A percentile compares a stretch with the other conserved stretches of the same genome.
Evolutionary conservation across 2,113 vertebrate species (phyloP).

Genomic region (Illadopsis cleaveri): DNA sequence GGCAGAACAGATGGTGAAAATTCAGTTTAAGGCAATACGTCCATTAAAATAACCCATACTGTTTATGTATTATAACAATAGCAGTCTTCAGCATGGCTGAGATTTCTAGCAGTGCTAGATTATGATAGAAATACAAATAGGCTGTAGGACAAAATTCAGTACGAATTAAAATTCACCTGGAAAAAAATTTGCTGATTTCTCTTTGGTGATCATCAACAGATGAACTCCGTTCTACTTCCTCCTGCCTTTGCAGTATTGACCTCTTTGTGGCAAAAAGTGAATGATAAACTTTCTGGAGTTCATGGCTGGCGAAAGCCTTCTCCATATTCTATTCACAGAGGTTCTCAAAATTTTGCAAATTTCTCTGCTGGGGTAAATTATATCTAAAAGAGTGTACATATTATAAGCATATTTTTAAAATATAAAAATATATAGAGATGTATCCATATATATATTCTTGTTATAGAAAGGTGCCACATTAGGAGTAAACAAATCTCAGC

Average conservation of each 20-base stretch:
- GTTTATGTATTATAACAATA: slow-evolving; percentile 68
- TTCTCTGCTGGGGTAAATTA: background rate
- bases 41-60: slow-evolving; percentile 77
- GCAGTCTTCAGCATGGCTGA: slow-evolving; percentile 50
- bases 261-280: background rate
- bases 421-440: background rate
- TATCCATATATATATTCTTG: background rate
- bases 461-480: background rate
- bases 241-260: background rate
- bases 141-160: background rate
- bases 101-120: slow-evolving; percentile 7
- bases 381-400: background rate
- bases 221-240: background rate
- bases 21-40: slow-evolving; percentile 79
- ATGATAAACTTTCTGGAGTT: background rate
- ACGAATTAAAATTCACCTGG: background rate
- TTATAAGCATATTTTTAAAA: background rate
- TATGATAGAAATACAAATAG: slow-evolving; percentile 49
- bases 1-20: slow-evolving; percentile 79
- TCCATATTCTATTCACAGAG: background rate
- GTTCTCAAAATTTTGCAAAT: background rate
- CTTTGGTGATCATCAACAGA: background rate
- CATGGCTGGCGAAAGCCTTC: background rate
- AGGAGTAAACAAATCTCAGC: background rate
- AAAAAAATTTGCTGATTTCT: background rate